Conservation (phyloP, 2,888 invertebrate genomes). For the Aethes cnicana region DNA sequence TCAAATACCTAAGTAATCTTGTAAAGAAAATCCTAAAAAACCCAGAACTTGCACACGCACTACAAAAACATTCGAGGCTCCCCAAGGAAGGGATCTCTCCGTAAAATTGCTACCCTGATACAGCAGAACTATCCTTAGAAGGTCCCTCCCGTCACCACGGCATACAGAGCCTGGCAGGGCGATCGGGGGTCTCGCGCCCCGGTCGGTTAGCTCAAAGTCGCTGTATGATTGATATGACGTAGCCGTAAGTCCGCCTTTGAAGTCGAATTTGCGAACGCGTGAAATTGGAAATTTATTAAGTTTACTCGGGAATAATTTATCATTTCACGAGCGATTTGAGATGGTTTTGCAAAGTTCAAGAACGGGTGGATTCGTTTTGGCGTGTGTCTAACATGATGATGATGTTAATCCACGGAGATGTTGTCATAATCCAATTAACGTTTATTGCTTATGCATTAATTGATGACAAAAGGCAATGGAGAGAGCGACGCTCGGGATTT, state of each 20-base stretch:
- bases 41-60: constrained; percentile 3
- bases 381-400: too few relatives aligned
- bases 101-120: constrained; percentile 31
- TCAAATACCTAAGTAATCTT: not conserved
- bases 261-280: constrained; percentile 29
- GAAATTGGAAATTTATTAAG: constrained; percentile 32
- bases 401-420: too few relatives aligned
- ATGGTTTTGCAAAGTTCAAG: not conserved
- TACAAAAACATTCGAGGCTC: constrained; percentile 24
- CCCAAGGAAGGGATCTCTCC: constrained; percentile 27
- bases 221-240: constrained; percentile 30
- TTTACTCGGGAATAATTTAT: constrained; percentile 29
- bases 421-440: too few relatives aligned
- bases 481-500: too few relatives aligned
- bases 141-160: not conserved
- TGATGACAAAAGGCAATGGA: too few relatives aligned
- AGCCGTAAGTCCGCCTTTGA: constrained; percentile 28
- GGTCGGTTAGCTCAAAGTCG: constrained; percentile 25
- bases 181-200: not conserved
- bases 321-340: constrained; percentile 24
- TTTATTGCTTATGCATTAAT: too few relatives aligned
- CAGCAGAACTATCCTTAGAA: constrained; percentile 10
- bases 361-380: too few relatives aligned
- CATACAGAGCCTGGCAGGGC: too few relatives aligned
- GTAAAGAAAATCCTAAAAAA: constrained; percentile 4